Evolutionary conservation across 1,140 invertebrate genomes (phyloP), one percentile per base, ranked within the genome.

Genomic region (Megalonaias nervosa): DNA sequence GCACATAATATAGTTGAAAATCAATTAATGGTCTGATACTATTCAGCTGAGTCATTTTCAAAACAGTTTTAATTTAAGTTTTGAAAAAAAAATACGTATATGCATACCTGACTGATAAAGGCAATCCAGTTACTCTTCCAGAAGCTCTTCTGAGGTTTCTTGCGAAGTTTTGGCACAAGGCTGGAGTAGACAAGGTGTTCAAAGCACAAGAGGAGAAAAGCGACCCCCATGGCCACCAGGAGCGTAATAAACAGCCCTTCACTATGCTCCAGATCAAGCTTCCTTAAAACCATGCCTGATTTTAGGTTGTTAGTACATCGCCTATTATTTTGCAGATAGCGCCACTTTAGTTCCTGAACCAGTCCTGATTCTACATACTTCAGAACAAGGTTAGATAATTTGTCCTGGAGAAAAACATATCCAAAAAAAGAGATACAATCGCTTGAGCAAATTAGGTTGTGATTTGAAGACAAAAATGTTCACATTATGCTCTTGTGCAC

Each of bases 151-250:
- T 95, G 95, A 0, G 95, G 95, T 82, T 95, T 94, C 74, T 94
- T 94, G 65, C 96, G 92, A 48, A 97, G 91, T 69, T 94, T 93
- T 1, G 96, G 96, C 71, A 97, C 88, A 16, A 84, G 21, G 21
- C 96, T 96, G 88, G 94, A 94, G 92, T 97, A 97, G 90, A 97
- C 96, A 74, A 96, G 91, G 89, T 97, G 95, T 90, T 97, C 96
- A n/a, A 96, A 92, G 48, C 95, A 90, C 59, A 97, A 92, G 84
- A 97, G 96, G 26, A 96, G 87, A 61, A 94, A 92, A 12, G 96
- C 95, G 1, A 96, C 92, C 12, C 94, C 90, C 84, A 97, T 94
- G 38, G 96, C 96, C 57, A 96, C 92, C 4, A 94, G 94, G 14
- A 97, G 92, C 60, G 97, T 92, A 76, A 96, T 94, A 87, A 97